A percentile compares a stretch with the other conserved stretches of the same genome.
phyloP scores from a whole-genome alignment of 2,113 vertebrate genomes.

The Anolis carolinensis region DNA sequence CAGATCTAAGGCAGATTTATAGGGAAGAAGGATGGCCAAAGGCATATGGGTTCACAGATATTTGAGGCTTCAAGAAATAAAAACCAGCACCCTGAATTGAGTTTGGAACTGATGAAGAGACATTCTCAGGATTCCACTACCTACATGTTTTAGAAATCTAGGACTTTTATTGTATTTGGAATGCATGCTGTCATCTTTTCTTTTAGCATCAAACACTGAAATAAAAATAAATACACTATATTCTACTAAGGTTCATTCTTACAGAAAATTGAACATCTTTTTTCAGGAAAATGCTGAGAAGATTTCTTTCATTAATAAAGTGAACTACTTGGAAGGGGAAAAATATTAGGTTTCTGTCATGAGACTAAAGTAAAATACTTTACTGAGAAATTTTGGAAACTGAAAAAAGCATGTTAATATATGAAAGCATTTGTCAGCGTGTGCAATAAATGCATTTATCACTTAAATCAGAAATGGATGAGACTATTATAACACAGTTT shows the following conservation, averaged over 20 bases:
- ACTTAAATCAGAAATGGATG: slow-evolving; percentile 27
- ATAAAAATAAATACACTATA: slow-evolving; percentile 3
- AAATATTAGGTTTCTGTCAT: neutral
- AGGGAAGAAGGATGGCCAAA: no score
- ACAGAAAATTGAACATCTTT: slow-evolving; percentile 10
- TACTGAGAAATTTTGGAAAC: slow-evolving; percentile 23
- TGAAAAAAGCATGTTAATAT: neutral
- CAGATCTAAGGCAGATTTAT: no score
- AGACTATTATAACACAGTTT: slow-evolving; percentile 27
- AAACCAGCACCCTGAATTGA: neutral
- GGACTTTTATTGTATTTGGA: neutral
- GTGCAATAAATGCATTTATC: slow-evolving; percentile 30
- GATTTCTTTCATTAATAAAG: slow-evolving; percentile 11
- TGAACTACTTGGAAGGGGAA: neutral
- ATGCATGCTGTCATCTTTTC: neutral
- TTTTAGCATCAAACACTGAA: neutral
- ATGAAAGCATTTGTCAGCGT: slow-evolving; percentile 13
- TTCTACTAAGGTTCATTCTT: neutral
- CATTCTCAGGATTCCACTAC: neutral
- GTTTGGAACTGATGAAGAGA: neutral
- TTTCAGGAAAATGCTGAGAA: neutral
- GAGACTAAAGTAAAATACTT: slow-evolving; percentile 10
- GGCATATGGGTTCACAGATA: no score
- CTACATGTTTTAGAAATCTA: neutral
- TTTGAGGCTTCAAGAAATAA: neutral